Evolutionary conservation across 2,888 invertebrate genomes (phyloP), one percentile per base, ranked within the genome.

Genomic region (Panzeria rudis): DNA sequence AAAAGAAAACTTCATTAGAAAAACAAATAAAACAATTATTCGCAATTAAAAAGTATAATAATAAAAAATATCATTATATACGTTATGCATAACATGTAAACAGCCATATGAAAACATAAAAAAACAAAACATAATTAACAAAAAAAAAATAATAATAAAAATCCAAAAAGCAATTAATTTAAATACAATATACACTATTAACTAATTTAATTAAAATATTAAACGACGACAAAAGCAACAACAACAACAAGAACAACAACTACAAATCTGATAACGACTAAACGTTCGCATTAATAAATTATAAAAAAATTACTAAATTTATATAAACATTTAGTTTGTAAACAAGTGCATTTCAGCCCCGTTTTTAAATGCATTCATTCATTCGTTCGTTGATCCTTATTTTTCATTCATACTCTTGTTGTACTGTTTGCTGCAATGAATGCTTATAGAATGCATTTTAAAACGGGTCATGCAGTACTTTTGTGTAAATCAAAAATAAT

Each of bases 1-100:
- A 29, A 29, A 29, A 29, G 5, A 29, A 29, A 29, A 47, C 7
- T 20, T 9, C 38, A 2, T 38, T 47, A 29, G 32, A n/a, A 66
- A 73, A 66, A 54, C 25, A 52, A 76, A 71, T 47, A 84, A 72
- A 79, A 76, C 64, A 72, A 76, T n/a, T 56, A 59, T 59, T 77
- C 50, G 29, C 20, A 23, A 59, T 66, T 66, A 23, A 41, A 52
- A 52, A 68, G 15, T 29, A 72, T 11, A 71, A 61, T 50, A 71
- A 25, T 9, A 20, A 50, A 61, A 64, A 47, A 71, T 59, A 69
- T 62, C 47, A 80, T 79, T 78, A 72, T 77, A 73, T 82, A 85
- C 77, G 82, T 78, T 83, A 76, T 86, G 75, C 83, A 17, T 79
- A 82, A 86, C 79, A 79, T 83, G 81, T 84, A 84, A 72, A 81